These are phyloP conservation scores for Camponotus pennsylvanicus DNA, from an alignment of 1,140 invertebrate species.

Conservation along the genomic window DNA sequence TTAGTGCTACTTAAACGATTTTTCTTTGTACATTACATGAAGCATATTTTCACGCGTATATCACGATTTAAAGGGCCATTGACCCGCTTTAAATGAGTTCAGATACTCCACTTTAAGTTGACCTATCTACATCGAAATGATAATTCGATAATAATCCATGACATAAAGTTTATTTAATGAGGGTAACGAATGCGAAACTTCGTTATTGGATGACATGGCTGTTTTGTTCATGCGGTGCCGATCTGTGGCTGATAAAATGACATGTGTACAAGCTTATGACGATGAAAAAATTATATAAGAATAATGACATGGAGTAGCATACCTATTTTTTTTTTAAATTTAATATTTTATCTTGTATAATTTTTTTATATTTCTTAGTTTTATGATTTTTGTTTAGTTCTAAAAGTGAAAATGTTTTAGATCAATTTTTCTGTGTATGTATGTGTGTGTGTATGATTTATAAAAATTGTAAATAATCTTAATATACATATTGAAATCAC, in stretches of 20 bases:
- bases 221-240: not conserved
- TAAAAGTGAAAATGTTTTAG: not conserved
- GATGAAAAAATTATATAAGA: not conserved
- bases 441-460: not conserved
- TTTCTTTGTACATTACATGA: not conserved
- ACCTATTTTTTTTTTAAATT: not conserved
- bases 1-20: not conserved
- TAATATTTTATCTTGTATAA: not conserved
- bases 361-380: not conserved
- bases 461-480: not conserved
- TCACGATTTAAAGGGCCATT: not conserved
- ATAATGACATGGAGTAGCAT: not conserved
- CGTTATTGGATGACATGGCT: not conserved
- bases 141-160: conserved; percentile 20
- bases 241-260: conserved; percentile 22
- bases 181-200: not conserved
- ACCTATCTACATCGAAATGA: conserved; percentile 20
- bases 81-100: conserved; percentile 21
- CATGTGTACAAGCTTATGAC: not conserved
- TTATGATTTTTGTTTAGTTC: not conserved
- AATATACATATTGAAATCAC: not conserved
- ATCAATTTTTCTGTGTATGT: not conserved
- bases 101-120: not conserved
- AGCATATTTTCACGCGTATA: not conserved
- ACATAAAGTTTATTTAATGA: conserved; percentile 22